These are phyloP conservation scores for Campylomormyrus tamandua DNA, from an alignment of 2,113 vertebrate genomes.

Conservation along the genomic window DNA sequence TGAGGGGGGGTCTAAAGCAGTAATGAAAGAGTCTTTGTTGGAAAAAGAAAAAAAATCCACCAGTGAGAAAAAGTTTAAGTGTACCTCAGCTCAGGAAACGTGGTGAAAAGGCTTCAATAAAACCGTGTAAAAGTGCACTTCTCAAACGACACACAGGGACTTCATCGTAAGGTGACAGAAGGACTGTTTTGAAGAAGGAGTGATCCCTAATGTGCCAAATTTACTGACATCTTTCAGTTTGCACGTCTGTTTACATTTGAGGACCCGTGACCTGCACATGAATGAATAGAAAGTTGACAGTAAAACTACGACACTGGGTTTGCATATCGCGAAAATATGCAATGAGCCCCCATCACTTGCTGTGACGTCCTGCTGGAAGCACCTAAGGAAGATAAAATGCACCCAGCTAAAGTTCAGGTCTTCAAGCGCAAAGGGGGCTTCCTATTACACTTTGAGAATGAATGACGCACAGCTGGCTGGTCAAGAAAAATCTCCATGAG, in stretches of 20 bases:
- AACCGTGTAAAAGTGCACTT: not conserved
- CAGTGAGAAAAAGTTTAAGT: not conserved
- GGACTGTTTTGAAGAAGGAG: not conserved
- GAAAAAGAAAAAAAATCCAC: not conserved
- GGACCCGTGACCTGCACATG: not conserved
- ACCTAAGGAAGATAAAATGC: not conserved
- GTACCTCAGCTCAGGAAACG: not conserved
- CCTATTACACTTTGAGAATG: not conserved
- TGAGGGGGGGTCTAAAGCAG: not conserved
- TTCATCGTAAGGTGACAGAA: not conserved
- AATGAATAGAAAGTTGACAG: not conserved
- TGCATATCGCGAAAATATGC: not conserved
- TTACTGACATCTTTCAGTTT: not conserved
- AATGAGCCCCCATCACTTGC: not conserved
- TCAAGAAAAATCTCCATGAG: not conserved
- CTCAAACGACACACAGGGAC: not conserved
- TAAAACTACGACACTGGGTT: not conserved
- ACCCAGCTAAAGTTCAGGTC: not conserved
- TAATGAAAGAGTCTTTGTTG: constrained; percentile 11
- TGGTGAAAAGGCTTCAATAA: not conserved
- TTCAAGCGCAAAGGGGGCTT: not conserved
- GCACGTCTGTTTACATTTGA: not conserved
- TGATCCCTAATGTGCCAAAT: not conserved
- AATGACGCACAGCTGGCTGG: not conserved
- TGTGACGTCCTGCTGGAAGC: not conserved